Base-by-base conservation (phyloP, 2,888 invertebrate species). In the Isoperla grammatica region DNA sequence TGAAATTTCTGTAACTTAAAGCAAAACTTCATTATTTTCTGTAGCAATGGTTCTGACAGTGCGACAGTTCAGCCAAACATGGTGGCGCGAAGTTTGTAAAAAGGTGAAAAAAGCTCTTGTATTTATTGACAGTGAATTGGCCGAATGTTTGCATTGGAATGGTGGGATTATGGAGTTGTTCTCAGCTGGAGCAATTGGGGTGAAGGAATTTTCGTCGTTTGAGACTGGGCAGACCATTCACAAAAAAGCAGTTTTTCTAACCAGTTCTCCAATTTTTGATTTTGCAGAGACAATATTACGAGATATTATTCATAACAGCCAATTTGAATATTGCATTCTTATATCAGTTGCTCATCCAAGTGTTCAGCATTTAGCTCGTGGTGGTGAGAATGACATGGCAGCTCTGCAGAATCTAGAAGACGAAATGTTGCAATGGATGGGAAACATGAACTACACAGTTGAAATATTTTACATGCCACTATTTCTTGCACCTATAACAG, bases 101-200 rank as follows among this genome's bases (percentile, higher is more conserved):
- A 76, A 82, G 68, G 80, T 85, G 45, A 79, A 79, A 56, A 80
- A 81, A 66, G 81, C 85, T 62, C 79, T 81, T 1, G 84, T 87
- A 48, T 86, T 83, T 67, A 72, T 86, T 45, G 86, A 87, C 68
- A 79, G 83, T 67, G 73, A 74, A 37, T 78, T 79, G 60, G 80
- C 83, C 0, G 87, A 87, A 70, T 82, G 84, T 68, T 71, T 87
- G 43, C 87, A 86, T 68, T 87, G 86, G 86, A 78, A 83, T 67
- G 85, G 84, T 1, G 85, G 86, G 0, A 74, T 82, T n/a, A 73
- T 78, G 61, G 75, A 78, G 61, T 72, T 87, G 11, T 72, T 82
- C 50, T 71, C 77, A 50, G 79, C 80, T 22, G 87, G 86, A 55
- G 87, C 86, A 23, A 71, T 78, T 9, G 77, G 79, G 61, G 81